Base-by-base conservation (phyloP, 2,888 invertebrate species). In the Cyaniris semiargus region DNA sequence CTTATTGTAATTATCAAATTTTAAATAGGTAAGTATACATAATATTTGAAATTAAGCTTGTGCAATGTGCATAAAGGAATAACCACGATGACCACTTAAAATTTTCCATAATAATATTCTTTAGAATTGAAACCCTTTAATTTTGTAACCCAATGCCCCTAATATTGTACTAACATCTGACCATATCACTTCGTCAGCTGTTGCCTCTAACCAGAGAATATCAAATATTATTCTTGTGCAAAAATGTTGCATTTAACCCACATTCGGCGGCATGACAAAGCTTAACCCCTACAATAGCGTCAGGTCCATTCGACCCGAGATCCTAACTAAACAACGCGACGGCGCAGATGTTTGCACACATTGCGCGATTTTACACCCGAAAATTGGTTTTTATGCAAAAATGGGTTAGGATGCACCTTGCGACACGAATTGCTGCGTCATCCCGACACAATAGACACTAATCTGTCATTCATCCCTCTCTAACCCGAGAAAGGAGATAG, bases 401-500 rank as follows among this genome's bases (percentile, higher is more conserved):
- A 92, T 92, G 91, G 91, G 92, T 91, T 92, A 87, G 80, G 83
- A 82, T 88, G 88, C 93, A 93, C 93, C 93, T 93, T 93, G 92
- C 92, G 81, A 82, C 79, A 86, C 81, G 85, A 88, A 87, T 87
- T 85, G 87, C 84, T 81, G 81, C 87, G 87, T 90, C 90, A 90
- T 87, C 85, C 81, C 74, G 72, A 85, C 84, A 90, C 89, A 91
- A 90, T 89, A 84, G 85, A 78, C 85, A 84, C 85, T 90, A 91
- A 92, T 92, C 91, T 87, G 82, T 79, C 80, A 80, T 80, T 79
- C 82, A 82, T 89, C 88, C 84, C 86, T 76, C 85, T 89, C 86
- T 80, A 71, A 77, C 80, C 66, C 44, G 6, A 10, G 80, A 82
- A 84, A 80, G 77, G 81, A 77, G 82, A 81, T 89, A 89, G 80